Evolutionary conservation across 2,888 invertebrate genomes (phyloP).

Genomic region (Neocrepidodera transversa): DNA sequence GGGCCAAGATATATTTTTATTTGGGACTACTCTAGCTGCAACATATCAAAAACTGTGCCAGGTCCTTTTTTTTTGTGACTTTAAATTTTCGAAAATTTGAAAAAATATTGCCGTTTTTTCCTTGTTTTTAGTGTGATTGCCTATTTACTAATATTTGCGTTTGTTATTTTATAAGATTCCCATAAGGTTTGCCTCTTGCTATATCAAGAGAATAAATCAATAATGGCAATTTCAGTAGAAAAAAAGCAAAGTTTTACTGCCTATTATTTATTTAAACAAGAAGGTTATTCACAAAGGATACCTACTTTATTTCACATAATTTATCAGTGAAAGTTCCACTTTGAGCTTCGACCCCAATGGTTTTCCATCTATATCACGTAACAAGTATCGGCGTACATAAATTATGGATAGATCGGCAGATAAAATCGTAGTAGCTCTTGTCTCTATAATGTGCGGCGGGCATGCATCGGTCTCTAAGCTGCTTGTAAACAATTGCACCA

Average conservation of each 20-base stretch:
- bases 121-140: no score
- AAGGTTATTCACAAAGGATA: constrained; percentile 29
- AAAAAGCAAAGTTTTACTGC: constrained; percentile 17
- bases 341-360: constrained; percentile 29
- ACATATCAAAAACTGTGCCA: no score
- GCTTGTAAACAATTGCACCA: constrained; percentile 43
- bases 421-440: constrained; percentile 37
- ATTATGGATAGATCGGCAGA: constrained; percentile 40
- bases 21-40: background rate
- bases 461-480: constrained; percentile 38
- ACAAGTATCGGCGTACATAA: constrained; percentile 42
- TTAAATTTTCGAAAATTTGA: no score
- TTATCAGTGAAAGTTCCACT: constrained; percentile 30
- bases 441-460: constrained; percentile 39
- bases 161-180: no score
- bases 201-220: background rate
- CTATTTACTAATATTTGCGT: no score
- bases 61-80: no score
- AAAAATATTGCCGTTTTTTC: no score
- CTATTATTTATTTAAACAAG: constrained; percentile 21
- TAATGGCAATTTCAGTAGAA: constrained; percentile 4
- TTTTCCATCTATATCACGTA: constrained; percentile 39
- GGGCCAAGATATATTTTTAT: no score
- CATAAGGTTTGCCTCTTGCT: background rate
- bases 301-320: constrained; percentile 30